These are phyloP conservation scores for Euwallacea fornicatus DNA, from an alignment of 1,140 invertebrate species.

Conservation along the genomic window DNA sequence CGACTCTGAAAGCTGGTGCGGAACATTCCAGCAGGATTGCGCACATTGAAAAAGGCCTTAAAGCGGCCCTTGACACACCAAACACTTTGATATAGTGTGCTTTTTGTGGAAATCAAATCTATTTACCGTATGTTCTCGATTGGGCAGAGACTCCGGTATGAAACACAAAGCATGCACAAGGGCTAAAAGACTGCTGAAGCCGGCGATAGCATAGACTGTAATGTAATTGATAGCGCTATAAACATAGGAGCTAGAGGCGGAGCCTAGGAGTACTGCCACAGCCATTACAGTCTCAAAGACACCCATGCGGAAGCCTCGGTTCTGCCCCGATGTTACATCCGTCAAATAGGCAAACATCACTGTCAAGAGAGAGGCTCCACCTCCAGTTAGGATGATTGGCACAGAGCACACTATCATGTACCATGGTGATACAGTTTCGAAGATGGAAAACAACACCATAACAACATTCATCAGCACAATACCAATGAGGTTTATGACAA, in stretches of 20 bases:
- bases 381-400: conserved; percentile 42
- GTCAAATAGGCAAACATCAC: conserved; percentile 41
- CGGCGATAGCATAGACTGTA: conserved; percentile 52
- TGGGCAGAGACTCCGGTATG: conserved; percentile 51
- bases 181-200: conserved; percentile 46
- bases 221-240: conserved; percentile 56
- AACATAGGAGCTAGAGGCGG: conserved; percentile 59
- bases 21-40: conserved; percentile 63
- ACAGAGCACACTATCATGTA: conserved; percentile 38
- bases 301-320: conserved; percentile 58
- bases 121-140: conserved; percentile 20
- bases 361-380: conserved; percentile 41
- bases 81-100: not conserved
- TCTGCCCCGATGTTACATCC: conserved; percentile 38
- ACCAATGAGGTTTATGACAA: conserved; percentile 53
- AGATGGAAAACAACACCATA: conserved; percentile 31
- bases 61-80: conserved; percentile 56
- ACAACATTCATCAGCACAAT: conserved; percentile 26
- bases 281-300: conserved; percentile 62
- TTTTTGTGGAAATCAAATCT: not conserved
- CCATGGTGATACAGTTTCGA: conserved; percentile 45
- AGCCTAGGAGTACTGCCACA: conserved; percentile 61
- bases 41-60: conserved; percentile 59
- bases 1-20: conserved; percentile 62
- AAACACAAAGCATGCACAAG: conserved; percentile 52